phyloP scores from a whole-genome alignment of 2,113 vertebrate species.

The Rhynchomys soricoides region DNA sequence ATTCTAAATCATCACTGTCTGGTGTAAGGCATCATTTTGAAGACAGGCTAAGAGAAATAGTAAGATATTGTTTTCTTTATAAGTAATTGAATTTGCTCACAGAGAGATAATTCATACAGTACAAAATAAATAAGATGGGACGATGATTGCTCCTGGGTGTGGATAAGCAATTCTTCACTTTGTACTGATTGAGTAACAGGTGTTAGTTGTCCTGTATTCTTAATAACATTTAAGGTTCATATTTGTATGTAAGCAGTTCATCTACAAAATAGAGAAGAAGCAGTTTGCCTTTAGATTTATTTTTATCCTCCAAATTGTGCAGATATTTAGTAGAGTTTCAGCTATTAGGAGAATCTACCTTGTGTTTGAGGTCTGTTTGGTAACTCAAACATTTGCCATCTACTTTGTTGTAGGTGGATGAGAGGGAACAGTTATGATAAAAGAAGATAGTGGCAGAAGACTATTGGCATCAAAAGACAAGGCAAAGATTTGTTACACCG shows the following conservation, averaged over 20 bases:
- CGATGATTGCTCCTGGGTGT: not conserved
- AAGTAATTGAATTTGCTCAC: not conserved
- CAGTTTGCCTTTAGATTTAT: not conserved
- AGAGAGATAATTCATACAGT: not conserved
- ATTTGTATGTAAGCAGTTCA: not conserved
- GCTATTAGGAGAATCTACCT: accelerated
- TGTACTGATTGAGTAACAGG: not conserved
- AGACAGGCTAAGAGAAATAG: not conserved
- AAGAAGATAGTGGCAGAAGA: not conserved
- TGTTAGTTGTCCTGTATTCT: not conserved
- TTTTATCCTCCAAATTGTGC: not conserved
- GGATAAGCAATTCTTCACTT: not conserved
- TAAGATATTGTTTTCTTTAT: not conserved
- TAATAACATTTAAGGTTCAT: not conserved
- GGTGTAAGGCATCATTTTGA: not conserved
- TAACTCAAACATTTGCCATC: accelerated
- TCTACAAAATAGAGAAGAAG: not conserved
- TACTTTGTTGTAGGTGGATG: accelerated
- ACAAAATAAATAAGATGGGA: not conserved
- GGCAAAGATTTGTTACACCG: not conserved
- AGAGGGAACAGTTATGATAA: not conserved
- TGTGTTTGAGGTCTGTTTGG: not conserved
- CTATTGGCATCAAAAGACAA: not conserved
- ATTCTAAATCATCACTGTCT: not conserved
- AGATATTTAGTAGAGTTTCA: not conserved